Conservation (phyloP, 2,888 invertebrate genomes). For the Flabesymbios commensalis region DNA sequence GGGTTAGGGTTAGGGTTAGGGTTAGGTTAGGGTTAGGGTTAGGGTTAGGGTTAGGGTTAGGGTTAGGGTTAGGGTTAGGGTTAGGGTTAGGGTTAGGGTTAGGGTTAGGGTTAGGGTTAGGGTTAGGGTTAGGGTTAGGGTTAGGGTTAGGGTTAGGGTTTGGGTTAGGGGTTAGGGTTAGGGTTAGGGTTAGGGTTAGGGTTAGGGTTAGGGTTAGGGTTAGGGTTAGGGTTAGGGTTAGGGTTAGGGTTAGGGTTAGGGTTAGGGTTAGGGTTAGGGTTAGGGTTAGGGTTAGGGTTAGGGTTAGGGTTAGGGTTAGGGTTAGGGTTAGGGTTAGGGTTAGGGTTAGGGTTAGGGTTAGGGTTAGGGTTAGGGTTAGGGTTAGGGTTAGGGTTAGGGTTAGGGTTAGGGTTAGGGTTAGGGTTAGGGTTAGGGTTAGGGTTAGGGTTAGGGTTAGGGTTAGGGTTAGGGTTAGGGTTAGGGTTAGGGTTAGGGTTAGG, state of each 20-base stretch:
- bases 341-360: conserved; percentile 16
- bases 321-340: conserved; percentile 8
- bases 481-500: conserved; percentile 25
- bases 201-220: conserved; percentile 35
- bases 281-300: background rate
- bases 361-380: conserved; percentile 13
- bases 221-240: conserved; percentile 22
- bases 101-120: conserved; percentile 30
- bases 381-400: conserved; percentile 4
- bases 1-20: conserved; percentile 17
- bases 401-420: conserved; percentile 14
- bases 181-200: conserved; percentile 37
- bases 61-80: conserved; percentile 28
- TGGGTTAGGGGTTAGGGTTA: conserved; percentile 37
- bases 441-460: conserved; percentile 23
- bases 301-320: conserved; percentile 7
- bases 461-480: conserved; percentile 20
- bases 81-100: conserved; percentile 33
- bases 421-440: conserved; percentile 18
- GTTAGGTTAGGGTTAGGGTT: conserved; percentile 25
- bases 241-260: conserved; percentile 21
- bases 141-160: conserved; percentile 33
- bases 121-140: conserved; percentile 32
- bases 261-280: conserved; percentile 15
- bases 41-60: conserved; percentile 25